Percentiles rank a stretch among this genome's conserved stretches.
Conservation (phyloP, 2,113 vertebrate species). For the Colistium nudipinnis region DNA sequence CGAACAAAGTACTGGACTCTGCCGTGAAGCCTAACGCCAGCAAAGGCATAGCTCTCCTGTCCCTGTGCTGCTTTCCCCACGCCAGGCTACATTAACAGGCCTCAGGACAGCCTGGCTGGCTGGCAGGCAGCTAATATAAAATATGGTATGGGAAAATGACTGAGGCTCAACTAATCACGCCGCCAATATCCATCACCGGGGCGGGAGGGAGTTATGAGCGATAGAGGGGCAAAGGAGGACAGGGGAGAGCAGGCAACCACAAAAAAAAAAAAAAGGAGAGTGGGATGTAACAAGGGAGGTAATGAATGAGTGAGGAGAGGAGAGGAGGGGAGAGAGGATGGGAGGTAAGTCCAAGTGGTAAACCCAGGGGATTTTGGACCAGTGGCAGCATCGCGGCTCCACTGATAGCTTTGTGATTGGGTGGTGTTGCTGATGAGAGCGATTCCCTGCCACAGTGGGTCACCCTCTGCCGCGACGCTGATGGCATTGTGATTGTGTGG, state of each 20-base stretch:
- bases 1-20: slow-evolving; percentile 2
- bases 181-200: slow-evolving; percentile 76
- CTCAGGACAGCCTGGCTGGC: slow-evolving; percentile 51
- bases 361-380: slow-evolving; percentile 55
- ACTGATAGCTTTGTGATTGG: slow-evolving; percentile 79
- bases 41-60: slow-evolving; percentile 24
- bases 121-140: slow-evolving; percentile 70
- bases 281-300: slow-evolving; percentile 54
- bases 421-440: slow-evolving; percentile 74
- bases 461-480: slow-evolving; percentile 60
- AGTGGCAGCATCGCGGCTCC: slow-evolving; percentile 50
- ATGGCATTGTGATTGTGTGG: slow-evolving; percentile 71
- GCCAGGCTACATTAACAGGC: slow-evolving; percentile 51
- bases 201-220: slow-evolving; percentile 58
- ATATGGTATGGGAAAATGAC: slow-evolving; percentile 74
- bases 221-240: slow-evolving; percentile 34
- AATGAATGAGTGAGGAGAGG: slow-evolving; percentile 60
- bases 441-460: slow-evolving; percentile 70
- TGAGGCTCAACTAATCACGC: slow-evolving; percentile 77
- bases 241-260: slow-evolving; percentile 14
- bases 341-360: slow-evolving; percentile 23
- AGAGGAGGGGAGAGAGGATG: slow-evolving; percentile 22
- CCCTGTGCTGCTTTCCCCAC: slow-evolving; percentile 14
- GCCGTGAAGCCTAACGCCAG: slow-evolving; percentile 28
- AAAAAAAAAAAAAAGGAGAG: slow-evolving; percentile 48